Conservation (phyloP, 2,888 invertebrate genomes). For the Anodontia alba region DNA sequence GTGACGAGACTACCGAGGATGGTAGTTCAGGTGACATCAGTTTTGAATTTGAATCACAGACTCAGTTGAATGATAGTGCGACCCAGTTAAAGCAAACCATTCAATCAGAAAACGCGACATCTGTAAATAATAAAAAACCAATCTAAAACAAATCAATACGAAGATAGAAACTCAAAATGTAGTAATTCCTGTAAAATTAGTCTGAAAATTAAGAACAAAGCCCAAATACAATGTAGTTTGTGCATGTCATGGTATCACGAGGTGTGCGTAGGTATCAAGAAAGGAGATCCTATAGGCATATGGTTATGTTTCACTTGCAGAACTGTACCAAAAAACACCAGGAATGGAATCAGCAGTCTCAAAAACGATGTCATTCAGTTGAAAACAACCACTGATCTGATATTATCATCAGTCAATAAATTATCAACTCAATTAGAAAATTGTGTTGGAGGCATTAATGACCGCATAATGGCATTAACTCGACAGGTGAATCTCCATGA, state of each 20-base stretch:
- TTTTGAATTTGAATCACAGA: not conserved
- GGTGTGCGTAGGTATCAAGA: not conserved
- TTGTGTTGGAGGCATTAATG: not conserved
- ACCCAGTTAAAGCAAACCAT: not conserved
- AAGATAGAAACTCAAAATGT: not conserved
- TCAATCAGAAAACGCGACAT: not conserved
- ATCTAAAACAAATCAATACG: not conserved
- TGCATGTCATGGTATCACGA: not conserved
- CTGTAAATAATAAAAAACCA: not conserved
- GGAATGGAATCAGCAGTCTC: not conserved
- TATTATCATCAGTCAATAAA: not conserved
- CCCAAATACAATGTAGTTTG: not conserved
- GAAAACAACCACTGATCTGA: not conserved
- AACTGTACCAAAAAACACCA: not conserved
- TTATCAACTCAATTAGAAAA: not conserved
- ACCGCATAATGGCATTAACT: not conserved
- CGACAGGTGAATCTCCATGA: not conserved
- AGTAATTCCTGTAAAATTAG: not conserved
- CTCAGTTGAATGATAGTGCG: not conserved
- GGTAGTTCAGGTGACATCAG: not conserved
- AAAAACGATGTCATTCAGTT: not conserved
- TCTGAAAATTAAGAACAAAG: not conserved
- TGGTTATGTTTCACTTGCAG: not conserved
- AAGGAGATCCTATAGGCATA: not conserved
- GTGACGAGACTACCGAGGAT: not conserved